phyloP scores from a whole-genome alignment of 2,888 invertebrate genomes.

The Spilosoma lubricipeda region DNA sequence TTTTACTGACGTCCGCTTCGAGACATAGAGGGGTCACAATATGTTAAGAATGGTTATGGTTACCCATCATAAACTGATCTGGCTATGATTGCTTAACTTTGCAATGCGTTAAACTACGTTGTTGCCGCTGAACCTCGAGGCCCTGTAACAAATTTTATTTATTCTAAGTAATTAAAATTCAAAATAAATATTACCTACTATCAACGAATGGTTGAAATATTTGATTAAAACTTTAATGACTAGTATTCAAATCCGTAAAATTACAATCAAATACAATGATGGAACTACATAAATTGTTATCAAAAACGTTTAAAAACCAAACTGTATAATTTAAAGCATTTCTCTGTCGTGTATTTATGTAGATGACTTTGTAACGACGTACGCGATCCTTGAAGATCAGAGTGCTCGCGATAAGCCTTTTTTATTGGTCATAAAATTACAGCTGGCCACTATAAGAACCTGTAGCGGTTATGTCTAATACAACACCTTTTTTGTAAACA shows the following conservation, averaged over 20 bases:
- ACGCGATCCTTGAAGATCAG: constrained; percentile 24
- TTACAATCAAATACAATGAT: not conserved
- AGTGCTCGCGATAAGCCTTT: constrained; percentile 33
- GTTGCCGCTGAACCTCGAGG: too few relatives aligned
- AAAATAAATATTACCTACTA: not conserved
- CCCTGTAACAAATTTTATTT: not conserved
- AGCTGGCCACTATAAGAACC: constrained; percentile 22
- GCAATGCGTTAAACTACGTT: too few relatives aligned
- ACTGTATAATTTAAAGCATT: not conserved
- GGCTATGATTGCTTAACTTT: too few relatives aligned
- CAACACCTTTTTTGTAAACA: constrained; percentile 41
- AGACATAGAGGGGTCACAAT: too few relatives aligned
- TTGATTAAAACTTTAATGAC: not conserved
- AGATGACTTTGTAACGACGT: constrained; percentile 22
- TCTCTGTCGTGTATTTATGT: constrained; percentile 1
- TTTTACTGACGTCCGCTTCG: too few relatives aligned
- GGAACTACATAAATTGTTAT: constrained; percentile 6
- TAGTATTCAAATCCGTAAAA: not conserved
- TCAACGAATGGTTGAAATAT: not conserved
- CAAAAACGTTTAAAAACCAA: not conserved
- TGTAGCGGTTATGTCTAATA: constrained; percentile 35
- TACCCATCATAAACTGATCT: too few relatives aligned
- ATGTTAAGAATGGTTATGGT: too few relatives aligned
- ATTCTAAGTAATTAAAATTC: not conserved
- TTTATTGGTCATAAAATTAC: constrained; percentile 47